These are phyloP conservation scores for Iphiclides podalirius DNA, from an alignment of 2,888 invertebrate species.

Conservation along the genomic window DNA sequence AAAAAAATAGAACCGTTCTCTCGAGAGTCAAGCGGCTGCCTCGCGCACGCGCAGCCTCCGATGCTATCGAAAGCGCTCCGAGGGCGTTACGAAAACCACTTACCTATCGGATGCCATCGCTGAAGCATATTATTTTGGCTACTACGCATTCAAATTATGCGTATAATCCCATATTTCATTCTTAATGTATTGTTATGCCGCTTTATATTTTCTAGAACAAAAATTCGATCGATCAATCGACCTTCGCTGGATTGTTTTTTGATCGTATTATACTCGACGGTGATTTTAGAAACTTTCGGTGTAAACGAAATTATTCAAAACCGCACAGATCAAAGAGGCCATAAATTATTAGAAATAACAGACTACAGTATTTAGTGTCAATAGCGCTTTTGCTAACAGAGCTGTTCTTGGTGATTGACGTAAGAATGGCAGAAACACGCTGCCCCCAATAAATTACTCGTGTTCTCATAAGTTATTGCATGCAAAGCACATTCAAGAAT, in stretches of 20 bases:
- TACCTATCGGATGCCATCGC: conserved; percentile 73
- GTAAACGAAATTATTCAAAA: conserved; percentile 1
- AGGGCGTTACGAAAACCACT: conserved; percentile 77
- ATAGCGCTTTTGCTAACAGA: conserved; percentile 32
- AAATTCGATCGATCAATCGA: conserved; percentile 15
- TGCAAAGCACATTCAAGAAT: conserved; percentile 6
- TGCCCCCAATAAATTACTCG: conserved; percentile 26
- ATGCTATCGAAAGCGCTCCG: conserved; percentile 61
- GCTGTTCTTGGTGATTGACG: conserved; percentile 31
- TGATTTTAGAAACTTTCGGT: conserved; percentile 7
- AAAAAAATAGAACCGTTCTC: conserved; percentile 35
- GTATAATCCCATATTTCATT: conserved; percentile 47
- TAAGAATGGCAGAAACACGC: conserved; percentile 30
- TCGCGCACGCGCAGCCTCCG: conserved; percentile 55
- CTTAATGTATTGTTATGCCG: conserved; percentile 29
- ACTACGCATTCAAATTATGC: conserved; percentile 60
- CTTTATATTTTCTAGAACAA: conserved; percentile 10
- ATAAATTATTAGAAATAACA: conserved; percentile 33
- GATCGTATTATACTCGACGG: conserved; percentile 1
- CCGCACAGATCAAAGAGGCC: conserved; percentile 24
- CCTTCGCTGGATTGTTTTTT: conserved; percentile 5
- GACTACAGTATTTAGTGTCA: conserved; percentile 34
- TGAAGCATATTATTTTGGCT: conserved; percentile 69
- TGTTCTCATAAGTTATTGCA: conserved; percentile 26
- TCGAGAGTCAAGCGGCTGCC: conserved; percentile 44